Conservation (phyloP, 2,888 invertebrate genomes). For the Byasa hedistus region DNA sequence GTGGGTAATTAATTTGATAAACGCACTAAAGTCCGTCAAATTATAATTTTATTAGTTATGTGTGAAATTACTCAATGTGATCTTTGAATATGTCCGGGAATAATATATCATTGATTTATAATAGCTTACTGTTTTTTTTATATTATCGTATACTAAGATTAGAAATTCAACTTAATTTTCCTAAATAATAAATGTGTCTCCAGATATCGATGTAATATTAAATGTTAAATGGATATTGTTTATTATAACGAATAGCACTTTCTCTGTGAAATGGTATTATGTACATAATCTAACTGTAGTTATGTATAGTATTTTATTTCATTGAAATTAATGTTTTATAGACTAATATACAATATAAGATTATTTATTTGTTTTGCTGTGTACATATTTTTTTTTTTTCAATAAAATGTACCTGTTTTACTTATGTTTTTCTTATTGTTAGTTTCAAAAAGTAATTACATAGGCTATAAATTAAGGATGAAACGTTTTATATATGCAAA, state of each 20-base stretch:
- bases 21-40: too few species aligned
- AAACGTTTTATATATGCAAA: background rate
- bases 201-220: conserved; percentile 73
- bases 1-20: too few species aligned
- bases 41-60: conserved; percentile 50
- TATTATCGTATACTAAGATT: conserved; percentile 69
- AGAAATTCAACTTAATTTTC: conserved; percentile 67
- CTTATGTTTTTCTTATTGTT: conserved; percentile 45
- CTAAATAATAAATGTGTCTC: conserved; percentile 66
- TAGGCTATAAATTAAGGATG: background rate
- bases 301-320: conserved; percentile 80
- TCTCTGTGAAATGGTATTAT: conserved; percentile 75
- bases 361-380: conserved; percentile 81
- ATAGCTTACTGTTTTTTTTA: conserved; percentile 70
- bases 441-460: background rate
- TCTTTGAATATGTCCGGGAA: conserved; percentile 62
- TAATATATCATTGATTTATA: conserved; percentile 62
- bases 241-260: conserved; percentile 65
- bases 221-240: conserved; percentile 76
- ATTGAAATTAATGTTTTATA: conserved; percentile 80
- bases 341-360: conserved; percentile 80
- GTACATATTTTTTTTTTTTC: conserved; percentile 76
- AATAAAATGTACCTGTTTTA: conserved; percentile 81
- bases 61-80: conserved; percentile 65
- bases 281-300: conserved; percentile 77